phyloP scores from a whole-genome alignment of 64 coral and sea anemone genomes.

The Pachyseris speciosa region DNA sequence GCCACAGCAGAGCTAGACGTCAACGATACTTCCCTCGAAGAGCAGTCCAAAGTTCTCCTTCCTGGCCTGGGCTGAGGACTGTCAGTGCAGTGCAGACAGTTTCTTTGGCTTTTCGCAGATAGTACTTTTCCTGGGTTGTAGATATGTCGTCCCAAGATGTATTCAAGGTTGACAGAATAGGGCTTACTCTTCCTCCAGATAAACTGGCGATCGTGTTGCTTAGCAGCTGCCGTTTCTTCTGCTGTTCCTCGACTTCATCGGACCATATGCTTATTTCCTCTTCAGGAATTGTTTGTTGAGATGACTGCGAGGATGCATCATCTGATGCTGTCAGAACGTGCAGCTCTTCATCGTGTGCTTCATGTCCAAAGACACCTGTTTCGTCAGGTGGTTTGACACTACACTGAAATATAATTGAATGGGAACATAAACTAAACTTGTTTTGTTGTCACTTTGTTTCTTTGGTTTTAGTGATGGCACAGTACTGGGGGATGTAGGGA shows the following conservation, averaged over 20 bases:
- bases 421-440: too few species aligned
- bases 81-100: not conserved
- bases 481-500: too few species aligned
- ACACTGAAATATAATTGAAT: too few species aligned
- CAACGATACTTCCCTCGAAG: too few species aligned
- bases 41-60: not conserved
- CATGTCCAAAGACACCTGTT: too few species aligned
- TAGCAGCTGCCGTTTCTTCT: constrained; percentile 1
- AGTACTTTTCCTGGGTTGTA: not conserved
- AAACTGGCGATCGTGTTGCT: not conserved
- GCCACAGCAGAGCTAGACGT: too few species aligned
- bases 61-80: not conserved
- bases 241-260: constrained; percentile 8
- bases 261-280: not conserved
- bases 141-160: constrained; percentile 21
- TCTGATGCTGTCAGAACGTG: too few species aligned
- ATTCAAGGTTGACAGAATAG: not conserved
- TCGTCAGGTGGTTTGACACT: too few species aligned
- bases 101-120: not conserved
- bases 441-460: too few species aligned
- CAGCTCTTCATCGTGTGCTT: too few species aligned
- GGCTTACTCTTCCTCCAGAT: not conserved
- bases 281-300: not conserved
- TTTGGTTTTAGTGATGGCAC: too few species aligned
- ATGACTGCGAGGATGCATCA: constrained; percentile 2